Conservation (phyloP, 2,113 vertebrate genomes). For the Cavia aperea region DNA sequence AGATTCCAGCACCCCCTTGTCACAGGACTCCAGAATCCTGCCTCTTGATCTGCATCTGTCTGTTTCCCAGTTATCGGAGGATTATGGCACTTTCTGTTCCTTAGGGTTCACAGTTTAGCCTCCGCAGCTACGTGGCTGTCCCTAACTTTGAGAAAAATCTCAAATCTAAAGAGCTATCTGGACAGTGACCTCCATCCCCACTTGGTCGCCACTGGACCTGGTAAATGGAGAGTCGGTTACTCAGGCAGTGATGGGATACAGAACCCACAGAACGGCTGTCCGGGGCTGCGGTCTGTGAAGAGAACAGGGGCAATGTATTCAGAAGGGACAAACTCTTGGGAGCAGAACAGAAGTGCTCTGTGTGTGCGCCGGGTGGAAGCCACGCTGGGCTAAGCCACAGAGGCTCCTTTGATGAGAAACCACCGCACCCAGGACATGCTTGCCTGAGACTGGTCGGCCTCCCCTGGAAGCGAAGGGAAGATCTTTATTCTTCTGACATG, state of each 20-base stretch:
- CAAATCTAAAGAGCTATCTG: constrained; percentile 67
- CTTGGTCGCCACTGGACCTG: constrained; percentile 45
- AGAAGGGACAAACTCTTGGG: constrained; percentile 42
- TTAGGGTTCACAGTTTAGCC: constrained; percentile 64
- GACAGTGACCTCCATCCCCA: constrained; percentile 57
- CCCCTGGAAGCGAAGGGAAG: not conserved
- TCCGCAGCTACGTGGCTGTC: constrained; percentile 70
- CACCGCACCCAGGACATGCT: constrained; percentile 5
- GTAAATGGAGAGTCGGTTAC: constrained; percentile 54
- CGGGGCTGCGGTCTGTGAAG: not conserved
- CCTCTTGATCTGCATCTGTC: not conserved
- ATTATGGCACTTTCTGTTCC: not conserved
- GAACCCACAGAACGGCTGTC: not conserved
- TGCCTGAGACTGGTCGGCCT: not conserved
- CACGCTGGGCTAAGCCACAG: constrained; percentile 20
- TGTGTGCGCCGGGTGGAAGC: not conserved
- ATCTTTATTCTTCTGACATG: not conserved
- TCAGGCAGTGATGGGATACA: constrained; percentile 56
- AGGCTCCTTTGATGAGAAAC: constrained; percentile 53
- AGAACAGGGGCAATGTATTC: constrained; percentile 20
- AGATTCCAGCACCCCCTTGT: not conserved
- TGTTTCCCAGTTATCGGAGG: not conserved
- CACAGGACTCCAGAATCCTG: not conserved
- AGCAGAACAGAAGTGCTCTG: constrained; percentile 54
- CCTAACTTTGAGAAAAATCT: constrained; percentile 70